Evolutionary conservation across 2,888 invertebrate species (phyloP).

Genomic region (Baronia brevicornis): DNA sequence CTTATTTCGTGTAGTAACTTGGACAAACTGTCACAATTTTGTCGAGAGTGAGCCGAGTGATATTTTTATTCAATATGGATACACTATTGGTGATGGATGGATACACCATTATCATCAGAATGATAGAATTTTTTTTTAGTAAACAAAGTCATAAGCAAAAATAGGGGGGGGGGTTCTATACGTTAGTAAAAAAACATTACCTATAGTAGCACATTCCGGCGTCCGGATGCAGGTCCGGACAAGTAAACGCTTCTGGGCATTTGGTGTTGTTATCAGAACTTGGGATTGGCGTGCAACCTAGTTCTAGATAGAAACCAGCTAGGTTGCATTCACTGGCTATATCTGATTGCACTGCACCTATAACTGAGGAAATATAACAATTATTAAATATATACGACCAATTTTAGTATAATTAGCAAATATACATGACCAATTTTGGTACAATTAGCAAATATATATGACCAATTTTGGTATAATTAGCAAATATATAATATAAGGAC

Average conservation of each 20-base stretch:
- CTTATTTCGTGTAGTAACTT: too few relatives aligned
- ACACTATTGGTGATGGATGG: too few relatives aligned
- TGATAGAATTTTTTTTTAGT: too few relatives aligned
- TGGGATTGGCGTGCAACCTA: conserved; percentile 46
- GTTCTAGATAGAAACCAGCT: conserved; percentile 54
- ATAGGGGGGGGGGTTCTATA: too few relatives aligned
- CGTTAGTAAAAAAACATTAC: conserved; percentile 27
- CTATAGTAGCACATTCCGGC: conserved; percentile 53
- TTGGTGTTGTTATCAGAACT: conserved; percentile 31
- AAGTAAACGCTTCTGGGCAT: conserved; percentile 54
- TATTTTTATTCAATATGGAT: too few relatives aligned
- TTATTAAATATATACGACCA: not conserved
- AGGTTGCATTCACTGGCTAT: conserved; percentile 53
- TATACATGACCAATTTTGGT: too few relatives aligned
- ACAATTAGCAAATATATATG: too few relatives aligned
- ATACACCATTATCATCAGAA: too few relatives aligned
- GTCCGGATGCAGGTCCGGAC: conserved; percentile 58
- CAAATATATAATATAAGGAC: too few relatives aligned
- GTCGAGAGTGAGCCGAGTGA: too few relatives aligned
- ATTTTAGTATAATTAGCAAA: not conserved
- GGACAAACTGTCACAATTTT: too few relatives aligned
- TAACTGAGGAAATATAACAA: conserved; percentile 29
- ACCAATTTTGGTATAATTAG: too few relatives aligned
- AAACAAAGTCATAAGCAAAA: conserved; percentile 18
- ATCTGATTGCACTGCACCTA: conserved; percentile 33